These are phyloP conservation scores for Merodon equestris DNA, from an alignment of 2,888 invertebrate genomes.

Conservation along the genomic window DNA sequence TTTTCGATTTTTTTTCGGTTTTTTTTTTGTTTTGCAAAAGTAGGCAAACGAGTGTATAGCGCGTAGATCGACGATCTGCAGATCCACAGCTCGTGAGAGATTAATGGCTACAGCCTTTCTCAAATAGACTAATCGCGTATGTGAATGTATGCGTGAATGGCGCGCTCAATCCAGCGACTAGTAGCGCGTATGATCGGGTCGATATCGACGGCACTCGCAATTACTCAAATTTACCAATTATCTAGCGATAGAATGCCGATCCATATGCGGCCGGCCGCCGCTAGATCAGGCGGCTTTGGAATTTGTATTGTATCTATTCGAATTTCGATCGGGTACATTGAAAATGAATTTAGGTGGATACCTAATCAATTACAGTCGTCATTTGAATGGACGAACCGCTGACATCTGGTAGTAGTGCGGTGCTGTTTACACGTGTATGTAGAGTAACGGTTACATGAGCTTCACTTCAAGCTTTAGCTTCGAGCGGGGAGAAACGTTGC, in stretches of 20 bases:
- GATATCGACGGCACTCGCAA: conserved; percentile 48
- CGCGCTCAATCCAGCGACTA: no score
- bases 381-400: conserved; percentile 36
- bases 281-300: conserved; percentile 5
- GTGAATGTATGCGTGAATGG: conserved; percentile 3
- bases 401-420: conserved; percentile 33
- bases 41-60: conserved; percentile 14
- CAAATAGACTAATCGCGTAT: conserved; percentile 43
- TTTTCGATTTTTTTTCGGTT: no score
- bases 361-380: conserved; percentile 58
- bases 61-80: conserved; percentile 43
- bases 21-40: conserved; percentile 23
- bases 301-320: conserved; percentile 8
- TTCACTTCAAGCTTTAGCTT: background rate
- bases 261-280: conserved; percentile 34
- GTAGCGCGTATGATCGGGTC: conserved; percentile 31
- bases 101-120: conserved; percentile 56
- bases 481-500: background rate
- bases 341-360: conserved; percentile 56
- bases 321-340: conserved; percentile 46
- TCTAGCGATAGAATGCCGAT: conserved; percentile 51
- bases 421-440: conserved; percentile 29
- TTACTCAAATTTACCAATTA: conserved; percentile 68
- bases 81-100: conserved; percentile 12
- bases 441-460: conserved; percentile 25